Evolutionary conservation across 2,888 invertebrate species (phyloP), one percentile per base, ranked within the genome.

Genomic region (Oeneis ivallda): DNA sequence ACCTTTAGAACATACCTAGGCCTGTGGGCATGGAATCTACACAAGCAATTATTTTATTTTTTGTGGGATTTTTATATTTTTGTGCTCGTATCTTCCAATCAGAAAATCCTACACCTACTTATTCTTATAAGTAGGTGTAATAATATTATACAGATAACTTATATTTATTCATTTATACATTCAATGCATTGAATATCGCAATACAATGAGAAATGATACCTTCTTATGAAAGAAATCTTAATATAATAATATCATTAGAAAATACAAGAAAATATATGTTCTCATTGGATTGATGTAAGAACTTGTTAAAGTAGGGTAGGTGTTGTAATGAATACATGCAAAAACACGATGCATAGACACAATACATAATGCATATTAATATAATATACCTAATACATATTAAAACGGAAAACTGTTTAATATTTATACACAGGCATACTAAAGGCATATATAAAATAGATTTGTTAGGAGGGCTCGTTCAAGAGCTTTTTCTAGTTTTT

Each of bases 311-410:
- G 32, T 32, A 52, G 13, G 47, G 47, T 47, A 47, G 15, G 17
- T 47, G 47, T 32, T 45, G 45, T 13, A 26, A 52, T 52, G 50
- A 52, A 52, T 32, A 17, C 19, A 19, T 49, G 17, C 17, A 49
- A 49, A 9, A 49, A 17, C 5, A 1, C 8, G 13, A 52, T 32
- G n/a, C 50, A 32, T 52, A 52, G 11, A 11, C 4, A 50, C 32
- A 32, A 52, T 52, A 32, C 50, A 50, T 6, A 50, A 32, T 50
- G 13, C 32, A 52, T 32, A 52, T 52, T 52, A 8, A 52, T 52
- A 32, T 32, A 13, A 52, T 32, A 11, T 2, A n/a, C n/a, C n/a
- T n/a, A 2, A 26, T 19, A 19, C 11, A 49, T 11, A 52, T 6
- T 7, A 7, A 32, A 11, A 19, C 19, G 13, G 50, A 32, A 32